Percentiles rank a stretch among this genome's conserved stretches.
Conservation (phyloP, 2,797 vertebrate genomes). For the Tenualosa ilisha region DNA sequence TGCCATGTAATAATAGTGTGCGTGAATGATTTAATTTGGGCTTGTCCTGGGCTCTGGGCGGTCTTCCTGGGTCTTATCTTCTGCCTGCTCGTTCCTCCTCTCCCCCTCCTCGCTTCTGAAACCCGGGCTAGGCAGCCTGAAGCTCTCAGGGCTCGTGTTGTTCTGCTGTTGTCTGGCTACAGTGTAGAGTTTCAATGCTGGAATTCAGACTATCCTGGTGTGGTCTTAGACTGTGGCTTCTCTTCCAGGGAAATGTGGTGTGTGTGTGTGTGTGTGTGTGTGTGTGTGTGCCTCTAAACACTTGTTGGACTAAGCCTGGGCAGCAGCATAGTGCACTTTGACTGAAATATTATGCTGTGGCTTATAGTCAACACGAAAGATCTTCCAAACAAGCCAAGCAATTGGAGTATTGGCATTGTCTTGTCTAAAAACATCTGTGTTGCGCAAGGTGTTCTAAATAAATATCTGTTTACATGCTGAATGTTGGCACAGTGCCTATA, state of each 20-base stretch:
- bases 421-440: background rate
- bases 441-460: background rate
- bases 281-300: constrained; percentile 30
- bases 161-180: constrained; percentile 74
- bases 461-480: background rate
- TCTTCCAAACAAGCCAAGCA: constrained; percentile 11
- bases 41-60: background rate
- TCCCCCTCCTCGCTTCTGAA: constrained; percentile 63
- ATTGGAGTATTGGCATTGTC: background rate
- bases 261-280: constrained; percentile 35
- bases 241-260: constrained; percentile 26
- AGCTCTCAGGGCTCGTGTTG: constrained; percentile 99
- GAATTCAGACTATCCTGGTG: constrained; percentile 32
- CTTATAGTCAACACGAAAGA: background rate
- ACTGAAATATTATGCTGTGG: constrained; percentile 18
- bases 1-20: constrained; percentile 10
- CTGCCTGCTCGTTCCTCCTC: background rate
- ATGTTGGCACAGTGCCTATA: background rate
- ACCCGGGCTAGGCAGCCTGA: constrained; percentile 93
- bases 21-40: constrained; percentile 9
- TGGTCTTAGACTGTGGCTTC: constrained; percentile 28
- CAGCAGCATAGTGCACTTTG: background rate
- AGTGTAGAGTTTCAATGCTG: constrained; percentile 21
- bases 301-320: background rate
- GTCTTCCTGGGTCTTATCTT: background rate